These are phyloP conservation scores for Nanorana parkeri DNA, from an alignment of 2,113 vertebrate genomes.

Conservation along the genomic window DNA sequence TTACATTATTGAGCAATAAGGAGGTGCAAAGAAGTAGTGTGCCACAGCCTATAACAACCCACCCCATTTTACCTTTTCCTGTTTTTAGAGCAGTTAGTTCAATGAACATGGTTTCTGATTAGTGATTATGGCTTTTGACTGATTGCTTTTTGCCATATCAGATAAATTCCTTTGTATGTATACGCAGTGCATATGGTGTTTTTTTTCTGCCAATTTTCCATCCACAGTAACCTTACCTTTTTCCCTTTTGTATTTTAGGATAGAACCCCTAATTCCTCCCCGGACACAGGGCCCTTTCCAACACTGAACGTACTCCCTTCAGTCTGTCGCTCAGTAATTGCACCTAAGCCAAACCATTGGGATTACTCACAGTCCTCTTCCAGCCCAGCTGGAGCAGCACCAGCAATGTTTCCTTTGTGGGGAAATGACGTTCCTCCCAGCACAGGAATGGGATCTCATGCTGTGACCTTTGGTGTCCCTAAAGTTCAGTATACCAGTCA, in stretches of 20 bases:
- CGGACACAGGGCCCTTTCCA: conserved; percentile 71
- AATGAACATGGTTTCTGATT: too few species aligned
- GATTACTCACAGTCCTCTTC: conserved; percentile 75
- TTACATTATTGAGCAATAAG: too few species aligned
- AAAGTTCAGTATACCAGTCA: conserved; percentile 78
- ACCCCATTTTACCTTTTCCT: too few species aligned
- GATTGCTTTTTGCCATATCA: not conserved
- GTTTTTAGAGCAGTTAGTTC: too few species aligned
- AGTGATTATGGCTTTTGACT: too few species aligned
- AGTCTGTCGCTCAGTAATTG: conserved; percentile 78
- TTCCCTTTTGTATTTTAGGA: conserved; percentile 65
- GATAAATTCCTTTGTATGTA: not conserved
- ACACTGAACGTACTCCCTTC: conserved; percentile 78
- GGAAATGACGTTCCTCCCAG: conserved; percentile 77
- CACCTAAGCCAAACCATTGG: conserved; percentile 67
- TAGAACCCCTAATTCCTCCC: conserved; percentile 78
- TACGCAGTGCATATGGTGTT: not conserved
- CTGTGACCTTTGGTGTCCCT: conserved; percentile 80
- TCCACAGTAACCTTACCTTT: not conserved
- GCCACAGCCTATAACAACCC: too few species aligned
- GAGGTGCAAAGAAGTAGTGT: too few species aligned
- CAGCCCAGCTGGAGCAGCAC: conserved; percentile 71
- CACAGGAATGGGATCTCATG: conserved; percentile 73
- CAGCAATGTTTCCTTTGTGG: conserved; percentile 84
- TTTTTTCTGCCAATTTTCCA: not conserved